Conservation (phyloP, 1,140 invertebrate genomes). For the Neocloeon triangulifer region DNA sequence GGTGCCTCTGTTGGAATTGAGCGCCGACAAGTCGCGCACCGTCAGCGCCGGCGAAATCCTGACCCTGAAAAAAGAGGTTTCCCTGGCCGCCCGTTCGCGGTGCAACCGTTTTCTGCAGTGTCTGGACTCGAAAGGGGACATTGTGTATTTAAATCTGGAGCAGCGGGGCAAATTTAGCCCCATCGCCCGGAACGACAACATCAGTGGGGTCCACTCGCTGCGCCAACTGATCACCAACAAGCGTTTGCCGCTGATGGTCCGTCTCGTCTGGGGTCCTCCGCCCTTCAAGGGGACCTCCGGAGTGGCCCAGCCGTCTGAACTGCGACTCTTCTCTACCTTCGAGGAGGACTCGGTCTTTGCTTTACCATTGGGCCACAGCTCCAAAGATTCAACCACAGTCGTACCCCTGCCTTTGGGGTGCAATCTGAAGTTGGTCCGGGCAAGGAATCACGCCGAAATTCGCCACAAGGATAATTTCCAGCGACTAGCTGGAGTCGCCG, state of each 20-base stretch:
- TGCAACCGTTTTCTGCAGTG: conserved; percentile 58
- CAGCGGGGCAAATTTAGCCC: conserved; percentile 76
- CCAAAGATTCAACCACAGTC: conserved; percentile 50
- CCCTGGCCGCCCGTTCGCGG: conserved; percentile 21
- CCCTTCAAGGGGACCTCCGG: conserved; percentile 35
- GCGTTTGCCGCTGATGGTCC: conserved; percentile 71
- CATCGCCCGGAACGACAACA: conserved; percentile 73
- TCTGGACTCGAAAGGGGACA: conserved; percentile 61
- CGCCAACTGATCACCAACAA: conserved; percentile 66
- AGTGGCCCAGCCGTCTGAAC: conserved; percentile 33
- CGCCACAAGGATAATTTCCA: conserved; percentile 57
- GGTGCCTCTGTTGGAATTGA: conserved; percentile 32
- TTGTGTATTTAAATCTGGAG: conserved; percentile 58
- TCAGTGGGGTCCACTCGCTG: conserved; percentile 74
- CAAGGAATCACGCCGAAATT: conserved; percentile 61
- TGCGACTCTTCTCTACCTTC: conserved; percentile 61
- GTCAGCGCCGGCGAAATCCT: conserved; percentile 59
- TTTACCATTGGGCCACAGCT: conserved; percentile 52
- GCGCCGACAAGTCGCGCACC: conserved; percentile 45
- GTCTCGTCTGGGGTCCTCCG: conserved; percentile 67
- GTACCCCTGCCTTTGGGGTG: conserved; percentile 65
- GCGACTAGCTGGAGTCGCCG: conserved; percentile 54
- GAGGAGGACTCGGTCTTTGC: conserved; percentile 62
- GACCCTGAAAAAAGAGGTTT: conserved; percentile 42
- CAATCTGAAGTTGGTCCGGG: conserved; percentile 60